These are phyloP conservation scores for Ochropleura leucogaster DNA, from an alignment of 2,888 invertebrate species.

Conservation along the genomic window DNA sequence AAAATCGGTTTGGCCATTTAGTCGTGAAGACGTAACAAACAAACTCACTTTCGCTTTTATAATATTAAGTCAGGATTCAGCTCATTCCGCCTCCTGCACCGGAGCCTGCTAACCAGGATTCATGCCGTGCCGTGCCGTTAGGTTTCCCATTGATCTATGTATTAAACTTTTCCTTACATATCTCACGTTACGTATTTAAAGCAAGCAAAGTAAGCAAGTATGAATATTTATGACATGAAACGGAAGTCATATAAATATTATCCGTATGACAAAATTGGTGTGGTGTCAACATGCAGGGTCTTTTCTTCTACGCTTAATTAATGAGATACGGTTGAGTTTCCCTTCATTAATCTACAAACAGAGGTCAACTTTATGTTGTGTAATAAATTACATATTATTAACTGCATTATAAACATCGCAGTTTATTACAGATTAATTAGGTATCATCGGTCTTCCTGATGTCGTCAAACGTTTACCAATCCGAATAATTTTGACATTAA, in stretches of 20 bases:
- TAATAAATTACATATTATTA: conserved; percentile 11
- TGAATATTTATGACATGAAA: conserved; percentile 26
- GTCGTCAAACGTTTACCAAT: not conserved
- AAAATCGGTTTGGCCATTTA: no score
- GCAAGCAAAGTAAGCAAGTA: no score
- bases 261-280: not conserved
- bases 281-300: conserved; percentile 21
- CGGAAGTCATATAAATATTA: conserved; percentile 36
- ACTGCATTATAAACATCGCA: not conserved
- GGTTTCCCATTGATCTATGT: not conserved
- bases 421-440: conserved; percentile 10
- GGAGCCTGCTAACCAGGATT: no score
- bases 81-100: no score
- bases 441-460: conserved; percentile 7
- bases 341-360: conserved; percentile 36
- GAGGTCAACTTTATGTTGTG: conserved; percentile 24
- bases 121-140: not conserved
- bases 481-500: conserved; percentile 4
- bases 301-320: conserved; percentile 37
- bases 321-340: conserved; percentile 41
- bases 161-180: not conserved
- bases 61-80: not conserved
- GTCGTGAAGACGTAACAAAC: no score
- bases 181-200: conserved; percentile 1
- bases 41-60: no score